phyloP scores from a whole-genome alignment of 30 jellyfish, hydroid and myxozoan genomes.

The Turritopsis rubra region DNA sequence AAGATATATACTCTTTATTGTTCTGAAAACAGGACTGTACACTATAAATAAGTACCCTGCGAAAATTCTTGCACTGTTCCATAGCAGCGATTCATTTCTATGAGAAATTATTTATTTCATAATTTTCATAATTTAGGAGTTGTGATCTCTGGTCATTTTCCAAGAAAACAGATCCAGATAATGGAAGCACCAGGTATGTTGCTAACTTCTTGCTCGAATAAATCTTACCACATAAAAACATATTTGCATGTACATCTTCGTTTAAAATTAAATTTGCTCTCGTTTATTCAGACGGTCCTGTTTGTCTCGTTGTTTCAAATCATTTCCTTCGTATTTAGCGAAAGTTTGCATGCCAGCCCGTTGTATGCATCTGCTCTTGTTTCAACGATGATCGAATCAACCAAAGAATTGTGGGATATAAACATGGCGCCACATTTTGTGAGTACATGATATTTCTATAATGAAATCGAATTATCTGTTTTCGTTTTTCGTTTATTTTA shows the following conservation, averaged over 20 bases:
- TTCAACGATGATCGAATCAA: conserved; percentile 65
- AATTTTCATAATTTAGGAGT: conserved; percentile 31
- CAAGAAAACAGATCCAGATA: conserved; percentile 35
- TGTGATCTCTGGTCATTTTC: conserved; percentile 62
- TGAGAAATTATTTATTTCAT: background rate
- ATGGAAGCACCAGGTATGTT: conserved; percentile 32
- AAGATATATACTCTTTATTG: conserved; percentile 25
- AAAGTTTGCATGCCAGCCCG: conserved; percentile 25
- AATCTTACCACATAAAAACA: no score
- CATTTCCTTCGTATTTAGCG: conserved; percentile 24
- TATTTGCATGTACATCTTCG: no score
- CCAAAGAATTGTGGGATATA: conserved; percentile 72
- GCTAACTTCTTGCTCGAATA: background rate
- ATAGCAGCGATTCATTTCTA: no score
- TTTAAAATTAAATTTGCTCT: no score
- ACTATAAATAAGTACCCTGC: background rate
- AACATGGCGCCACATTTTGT: conserved; percentile 70
- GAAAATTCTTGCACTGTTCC: no score
- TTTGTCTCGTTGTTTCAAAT: background rate
- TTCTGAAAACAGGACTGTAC: background rate
- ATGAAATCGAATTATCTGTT: background rate
- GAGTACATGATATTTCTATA: conserved; percentile 21
- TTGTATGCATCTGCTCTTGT: conserved; percentile 53
- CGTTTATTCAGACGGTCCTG: no score
- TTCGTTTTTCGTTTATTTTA: background rate